Conservation (phyloP, 1,140 invertebrate species). For the Oreohelix idahoensis region DNA sequence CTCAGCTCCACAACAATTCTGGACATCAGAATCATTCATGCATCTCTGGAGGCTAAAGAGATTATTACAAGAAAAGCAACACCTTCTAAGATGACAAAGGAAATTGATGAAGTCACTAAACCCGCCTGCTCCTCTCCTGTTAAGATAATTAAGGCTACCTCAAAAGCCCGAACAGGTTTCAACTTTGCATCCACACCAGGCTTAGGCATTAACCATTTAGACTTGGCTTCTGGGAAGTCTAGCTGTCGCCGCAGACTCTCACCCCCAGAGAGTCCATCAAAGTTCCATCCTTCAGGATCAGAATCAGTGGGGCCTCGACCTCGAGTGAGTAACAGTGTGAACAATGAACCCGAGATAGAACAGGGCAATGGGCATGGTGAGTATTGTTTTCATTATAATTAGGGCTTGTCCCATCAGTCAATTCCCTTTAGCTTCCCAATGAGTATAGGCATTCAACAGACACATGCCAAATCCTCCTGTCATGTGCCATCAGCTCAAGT, state of each 20-base stretch:
- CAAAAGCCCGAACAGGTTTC: slow-evolving; percentile 20
- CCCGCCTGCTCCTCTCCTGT: slow-evolving; percentile 54
- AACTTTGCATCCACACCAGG: not conserved
- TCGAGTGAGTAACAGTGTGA: slow-evolving; percentile 14
- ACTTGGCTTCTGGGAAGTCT: not conserved
- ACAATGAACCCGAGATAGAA: slow-evolving; percentile 6
- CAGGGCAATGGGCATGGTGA: slow-evolving; percentile 25
- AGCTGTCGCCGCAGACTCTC: slow-evolving; percentile 33
- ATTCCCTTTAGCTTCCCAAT: no score
- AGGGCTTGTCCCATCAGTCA: no score
- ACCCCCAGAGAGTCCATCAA: slow-evolving; percentile 30
- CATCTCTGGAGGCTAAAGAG: slow-evolving; percentile 74
- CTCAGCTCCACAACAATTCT: slow-evolving; percentile 78
- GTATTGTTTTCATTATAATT: not conserved
- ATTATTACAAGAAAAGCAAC: slow-evolving; percentile 59
- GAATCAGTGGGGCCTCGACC: not conserved
- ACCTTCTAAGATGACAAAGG: slow-evolving; percentile 60
- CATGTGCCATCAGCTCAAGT: no score
- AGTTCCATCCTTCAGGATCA: not conserved
- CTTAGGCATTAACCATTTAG: not conserved
- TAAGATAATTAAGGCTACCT: slow-evolving; percentile 49
- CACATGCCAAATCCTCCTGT: no score
- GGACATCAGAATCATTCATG: slow-evolving; percentile 78
- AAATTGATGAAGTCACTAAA: slow-evolving; percentile 51
- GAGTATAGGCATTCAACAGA: no score